Percentiles rank a stretch among this genome's conserved stretches.
Conservation (phyloP, 1,140 invertebrate species). For the Brachionus koreanus region DNA sequence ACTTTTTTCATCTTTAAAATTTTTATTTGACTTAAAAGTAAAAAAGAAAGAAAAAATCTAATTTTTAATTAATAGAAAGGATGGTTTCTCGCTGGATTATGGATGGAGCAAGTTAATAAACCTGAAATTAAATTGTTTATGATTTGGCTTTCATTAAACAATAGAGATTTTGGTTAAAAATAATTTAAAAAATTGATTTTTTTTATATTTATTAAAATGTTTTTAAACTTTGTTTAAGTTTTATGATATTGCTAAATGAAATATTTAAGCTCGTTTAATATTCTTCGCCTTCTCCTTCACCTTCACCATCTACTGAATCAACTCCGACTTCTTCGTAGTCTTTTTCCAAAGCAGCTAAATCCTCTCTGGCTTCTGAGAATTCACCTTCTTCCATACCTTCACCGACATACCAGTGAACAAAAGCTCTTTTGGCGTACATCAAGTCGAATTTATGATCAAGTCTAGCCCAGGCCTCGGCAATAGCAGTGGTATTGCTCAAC, state of each 20-base stretch:
- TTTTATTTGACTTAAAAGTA: too few relatives aligned
- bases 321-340: slow-evolving; percentile 54
- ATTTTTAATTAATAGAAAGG: background rate
- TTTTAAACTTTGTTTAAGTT: too few relatives aligned
- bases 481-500: slow-evolving; percentile 76
- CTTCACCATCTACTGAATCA: slow-evolving; percentile 56
- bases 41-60: too few relatives aligned
- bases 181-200: too few relatives aligned
- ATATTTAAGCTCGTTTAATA: background rate
- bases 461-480: slow-evolving; percentile 72
- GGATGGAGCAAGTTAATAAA: too few relatives aligned
- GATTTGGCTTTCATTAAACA: too few relatives aligned
- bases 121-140: too few relatives aligned
- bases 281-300: slow-evolving; percentile 45
- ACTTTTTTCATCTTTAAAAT: too few relatives aligned
- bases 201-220: too few relatives aligned
- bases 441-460: slow-evolving; percentile 57
- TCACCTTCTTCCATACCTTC: slow-evolving; percentile 61
- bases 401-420: slow-evolving; percentile 54
- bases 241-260: too few relatives aligned
- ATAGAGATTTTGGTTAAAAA: too few relatives aligned
- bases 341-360: slow-evolving; percentile 49
- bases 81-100: background rate
- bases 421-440: slow-evolving; percentile 47
- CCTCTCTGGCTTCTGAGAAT: slow-evolving; percentile 51